Conservation (phyloP, 2,113 vertebrate genomes). For the Chinchilla lanigera region DNA sequence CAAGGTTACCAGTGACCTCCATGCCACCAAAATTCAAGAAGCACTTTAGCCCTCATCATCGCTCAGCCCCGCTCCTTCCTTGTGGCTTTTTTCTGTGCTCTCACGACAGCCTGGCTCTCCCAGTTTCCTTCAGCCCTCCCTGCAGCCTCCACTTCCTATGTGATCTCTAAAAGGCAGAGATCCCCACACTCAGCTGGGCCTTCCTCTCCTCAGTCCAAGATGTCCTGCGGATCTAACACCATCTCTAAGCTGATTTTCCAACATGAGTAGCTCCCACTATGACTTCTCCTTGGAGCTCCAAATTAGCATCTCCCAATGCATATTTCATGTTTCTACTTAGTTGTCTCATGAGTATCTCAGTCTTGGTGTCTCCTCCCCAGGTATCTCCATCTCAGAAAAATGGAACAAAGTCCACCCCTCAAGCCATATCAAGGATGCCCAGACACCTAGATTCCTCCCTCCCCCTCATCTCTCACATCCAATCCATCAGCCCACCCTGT, state of each 20-base stretch:
- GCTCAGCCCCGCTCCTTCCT: background rate
- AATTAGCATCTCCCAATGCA: conserved; percentile 14
- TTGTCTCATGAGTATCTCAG: background rate
- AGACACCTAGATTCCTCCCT: background rate
- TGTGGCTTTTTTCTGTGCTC: background rate
- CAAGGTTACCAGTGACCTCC: background rate
- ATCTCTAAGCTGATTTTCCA: background rate
- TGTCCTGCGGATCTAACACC: background rate
- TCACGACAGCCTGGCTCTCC: background rate
- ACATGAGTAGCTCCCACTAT: background rate
- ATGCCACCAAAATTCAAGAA: background rate
- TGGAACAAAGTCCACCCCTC: background rate
- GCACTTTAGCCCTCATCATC: background rate
- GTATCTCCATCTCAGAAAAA: background rate
- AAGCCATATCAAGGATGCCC: background rate
- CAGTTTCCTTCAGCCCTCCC: too few species aligned
- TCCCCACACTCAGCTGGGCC: background rate
- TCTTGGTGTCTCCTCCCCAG: background rate
- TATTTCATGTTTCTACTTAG: background rate
- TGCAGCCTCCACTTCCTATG: background rate
- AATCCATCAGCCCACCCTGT: background rate
- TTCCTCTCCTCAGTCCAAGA: background rate
- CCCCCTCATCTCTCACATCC: background rate
- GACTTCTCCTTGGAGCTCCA: background rate
- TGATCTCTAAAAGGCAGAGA: background rate